Percentiles rank a stretch among this genome's conserved stretches.
These are phyloP conservation scores for Heterocephalus glaber DNA, from an alignment of 2,113 vertebrate genomes.

Conservation along the genomic window DNA sequence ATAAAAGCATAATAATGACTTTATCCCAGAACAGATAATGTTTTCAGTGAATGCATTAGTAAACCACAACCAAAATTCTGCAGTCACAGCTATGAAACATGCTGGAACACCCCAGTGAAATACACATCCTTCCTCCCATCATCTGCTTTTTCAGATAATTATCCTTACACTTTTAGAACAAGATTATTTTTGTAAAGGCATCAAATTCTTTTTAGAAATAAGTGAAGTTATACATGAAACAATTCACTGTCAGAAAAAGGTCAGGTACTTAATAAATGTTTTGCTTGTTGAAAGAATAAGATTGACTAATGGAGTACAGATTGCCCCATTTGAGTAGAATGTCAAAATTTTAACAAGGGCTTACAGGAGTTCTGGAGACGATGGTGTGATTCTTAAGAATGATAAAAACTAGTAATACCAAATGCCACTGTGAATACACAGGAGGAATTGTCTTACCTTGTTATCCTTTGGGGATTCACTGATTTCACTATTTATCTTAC, in stretches of 20 bases:
- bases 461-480: neutral
- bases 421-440: neutral
- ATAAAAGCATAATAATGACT: neutral
- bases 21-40: neutral
- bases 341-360: neutral
- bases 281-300: slow-evolving; percentile 1
- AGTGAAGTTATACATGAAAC: neutral
- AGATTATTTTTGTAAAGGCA: neutral
- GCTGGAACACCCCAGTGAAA: neutral
- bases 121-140: neutral
- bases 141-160: slow-evolving; percentile 8
- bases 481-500: neutral
- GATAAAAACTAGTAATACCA: slow-evolving; percentile 22
- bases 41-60: neutral
- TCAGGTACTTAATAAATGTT: neutral
- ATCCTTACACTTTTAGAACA: neutral
- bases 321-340: neutral
- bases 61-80: neutral
- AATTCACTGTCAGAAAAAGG: neutral
- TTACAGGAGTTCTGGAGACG: neutral
- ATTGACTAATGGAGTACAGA: neutral
- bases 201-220: slow-evolving; percentile 20
- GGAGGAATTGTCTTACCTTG: neutral
- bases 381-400: neutral
- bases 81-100: neutral